A percentile compares a stretch with the other conserved stretches of the same genome.
Conservation (phyloP, 2,888 invertebrate genomes). For the Oscheius myriophilus region DNA sequence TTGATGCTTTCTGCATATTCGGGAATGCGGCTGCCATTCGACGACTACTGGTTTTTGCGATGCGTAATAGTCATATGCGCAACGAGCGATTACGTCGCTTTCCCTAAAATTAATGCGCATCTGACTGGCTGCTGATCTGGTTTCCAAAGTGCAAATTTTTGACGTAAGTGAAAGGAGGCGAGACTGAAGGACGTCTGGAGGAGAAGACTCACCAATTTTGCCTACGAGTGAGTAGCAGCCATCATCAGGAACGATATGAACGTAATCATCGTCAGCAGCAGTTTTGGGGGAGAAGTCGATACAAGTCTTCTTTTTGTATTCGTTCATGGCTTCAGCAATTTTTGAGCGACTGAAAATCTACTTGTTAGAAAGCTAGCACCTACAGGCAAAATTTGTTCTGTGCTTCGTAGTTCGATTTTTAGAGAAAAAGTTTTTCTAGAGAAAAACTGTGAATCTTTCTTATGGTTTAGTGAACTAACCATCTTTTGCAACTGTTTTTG, state of each 20-base stretch:
- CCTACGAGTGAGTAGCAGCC: conserved; percentile 70
- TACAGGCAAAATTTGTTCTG: too few species aligned
- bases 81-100: conserved; percentile 28
- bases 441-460: too few species aligned
- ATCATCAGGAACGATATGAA: conserved; percentile 70
- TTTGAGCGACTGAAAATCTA: conserved; percentile 56
- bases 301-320: conserved; percentile 64
- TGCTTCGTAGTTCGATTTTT: too few species aligned
- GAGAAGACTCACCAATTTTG: conserved; percentile 55
- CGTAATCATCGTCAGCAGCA: conserved; percentile 65
- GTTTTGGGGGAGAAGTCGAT: conserved; percentile 67
- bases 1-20: neutral
- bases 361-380: too few species aligned
- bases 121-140: neutral
- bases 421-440: too few species aligned
- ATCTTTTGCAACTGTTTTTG: too few species aligned
- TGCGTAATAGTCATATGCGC: conserved; percentile 22
- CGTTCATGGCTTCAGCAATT: conserved; percentile 68
- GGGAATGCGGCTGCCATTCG: conserved; percentile 2
- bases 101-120: conserved; percentile 18
- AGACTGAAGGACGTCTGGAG: conserved; percentile 2
- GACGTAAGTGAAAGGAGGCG: conserved; percentile 16
- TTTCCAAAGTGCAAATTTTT: conserved; percentile 9
- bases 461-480: too few species aligned
- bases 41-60: conserved; percentile 24